A percentile compares a stretch with the other conserved stretches of the same genome.
phyloP scores from a whole-genome alignment of 2,797 vertebrate genomes.

The Macropus fuliginosus region DNA sequence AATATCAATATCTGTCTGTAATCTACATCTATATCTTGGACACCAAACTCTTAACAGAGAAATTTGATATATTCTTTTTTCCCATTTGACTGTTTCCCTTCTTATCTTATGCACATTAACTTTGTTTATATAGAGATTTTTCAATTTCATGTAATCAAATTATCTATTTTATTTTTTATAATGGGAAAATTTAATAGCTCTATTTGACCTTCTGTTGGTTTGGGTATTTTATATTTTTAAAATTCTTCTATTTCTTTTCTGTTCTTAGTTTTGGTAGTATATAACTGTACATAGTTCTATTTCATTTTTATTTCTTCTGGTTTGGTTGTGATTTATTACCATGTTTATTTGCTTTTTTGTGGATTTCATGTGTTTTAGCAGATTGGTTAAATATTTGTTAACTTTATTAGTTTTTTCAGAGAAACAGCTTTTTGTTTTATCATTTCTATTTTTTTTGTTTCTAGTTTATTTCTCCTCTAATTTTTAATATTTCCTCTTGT shows the following conservation, averaged over 20 bases:
- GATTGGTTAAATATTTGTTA: not conserved
- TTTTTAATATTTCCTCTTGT: not conserved
- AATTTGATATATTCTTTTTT: not conserved
- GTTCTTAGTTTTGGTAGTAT: not conserved
- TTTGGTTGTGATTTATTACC: not conserved
- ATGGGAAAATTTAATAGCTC: not conserved
- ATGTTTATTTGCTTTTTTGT: not conserved
- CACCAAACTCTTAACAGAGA: not conserved
- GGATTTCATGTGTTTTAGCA: not conserved
- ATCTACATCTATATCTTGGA: not conserved
- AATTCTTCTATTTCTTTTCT: not conserved
- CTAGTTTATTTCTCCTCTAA: not conserved
- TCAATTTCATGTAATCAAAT: not conserved
- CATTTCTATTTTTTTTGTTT: not conserved
- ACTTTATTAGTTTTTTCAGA: not conserved
- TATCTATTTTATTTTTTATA: not conserved
- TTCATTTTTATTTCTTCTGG: not conserved
- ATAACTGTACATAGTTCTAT: not conserved
- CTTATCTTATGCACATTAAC: not conserved
- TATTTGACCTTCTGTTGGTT: not conserved
- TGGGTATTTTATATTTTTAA: not conserved
- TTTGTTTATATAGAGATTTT: not conserved
- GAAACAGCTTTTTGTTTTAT: not conserved
- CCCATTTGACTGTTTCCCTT: not conserved
- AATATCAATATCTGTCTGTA: not conserved